Base-by-base conservation (phyloP, 2,113 vertebrate genomes). In the Tenrec ecaudatus region DNA sequence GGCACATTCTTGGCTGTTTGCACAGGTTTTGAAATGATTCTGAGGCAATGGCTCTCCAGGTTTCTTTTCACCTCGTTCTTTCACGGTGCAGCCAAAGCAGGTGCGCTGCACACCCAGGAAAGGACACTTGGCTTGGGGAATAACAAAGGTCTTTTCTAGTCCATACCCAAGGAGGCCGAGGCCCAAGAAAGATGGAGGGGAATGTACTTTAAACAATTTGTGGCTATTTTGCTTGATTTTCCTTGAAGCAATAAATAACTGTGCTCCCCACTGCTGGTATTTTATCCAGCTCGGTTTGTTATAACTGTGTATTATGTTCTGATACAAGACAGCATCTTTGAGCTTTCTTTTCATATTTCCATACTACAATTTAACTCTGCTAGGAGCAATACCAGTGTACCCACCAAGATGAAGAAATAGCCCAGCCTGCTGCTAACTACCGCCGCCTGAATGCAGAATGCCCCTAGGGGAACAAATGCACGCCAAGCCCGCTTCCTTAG, bases 191-290 rank as follows among this genome's bases (percentile, higher is more conserved):
- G 95, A 96, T 90, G 89, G 84, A 16, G 53, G 58, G 60, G 4
- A 0, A 90, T 62, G 33, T 47, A 58, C 89, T 80, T 95, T 95
- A 96, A 98, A 97, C 97, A 97, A 97, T 95, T 97, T 87, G 95
- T 96, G 95, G 93, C 90, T 95, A 94, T 95, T 96, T 96, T 96
- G 96, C 96, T 92, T 97, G 96, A 92, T 94, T 91, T 97, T 96
- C 93, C 96, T 96, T 88, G 89, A 95, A 92, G 94, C 95, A 95
- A 94, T 95, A 85, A 95, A 96, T 95, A 95, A 82, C 94, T 82
- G 90, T n/a, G 91, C 94, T 97, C 97, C 97, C 96, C 88, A 95
- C 94, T 1, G 95, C 84, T 91, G 91, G 40, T 47, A 96, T 97
- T 97, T 95, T 97, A 97, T 96, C 88, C 93, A 91, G 88, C 82